phyloP scores from a whole-genome alignment of 2,113 vertebrate genomes.

The Turdus rufiventris region DNA sequence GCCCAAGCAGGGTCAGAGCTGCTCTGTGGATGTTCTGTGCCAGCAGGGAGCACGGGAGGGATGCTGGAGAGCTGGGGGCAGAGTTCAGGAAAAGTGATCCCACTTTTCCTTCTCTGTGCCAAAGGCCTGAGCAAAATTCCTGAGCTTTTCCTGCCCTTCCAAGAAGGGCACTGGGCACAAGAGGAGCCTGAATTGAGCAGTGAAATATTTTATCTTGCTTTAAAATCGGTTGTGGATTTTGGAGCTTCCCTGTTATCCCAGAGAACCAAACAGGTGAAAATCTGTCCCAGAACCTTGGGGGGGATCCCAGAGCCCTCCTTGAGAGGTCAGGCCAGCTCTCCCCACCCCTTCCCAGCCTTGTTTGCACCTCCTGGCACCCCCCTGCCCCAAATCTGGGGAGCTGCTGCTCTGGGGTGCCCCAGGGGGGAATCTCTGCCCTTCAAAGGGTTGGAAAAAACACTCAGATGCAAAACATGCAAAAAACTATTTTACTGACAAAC shows the following conservation, averaged over 20 bases:
- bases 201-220: not conserved
- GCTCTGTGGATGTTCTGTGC: not conserved
- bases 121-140: not conserved
- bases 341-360: accelerated
- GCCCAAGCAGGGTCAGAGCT: not conserved
- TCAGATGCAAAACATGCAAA: constrained; percentile 65
- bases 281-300: not conserved
- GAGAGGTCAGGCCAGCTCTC: accelerated
- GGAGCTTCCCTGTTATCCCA: not conserved
- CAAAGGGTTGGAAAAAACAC: not conserved
- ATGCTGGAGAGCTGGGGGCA: too few species aligned
- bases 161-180: accelerated
- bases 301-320: not conserved
- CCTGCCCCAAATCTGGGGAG: not conserved
- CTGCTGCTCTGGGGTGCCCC: not conserved
- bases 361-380: not conserved
- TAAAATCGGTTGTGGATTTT: not conserved
- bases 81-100: not conserved
- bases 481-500: constrained; percentile 70
- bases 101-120: accelerated
- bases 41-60: not conserved
- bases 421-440: accelerated
- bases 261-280: not conserved
- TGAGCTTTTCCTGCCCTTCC: not conserved
- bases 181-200: not conserved